phyloP scores from a whole-genome alignment of 30 jellyfish, hydroid and myxozoan species.

The Turritopsis rubra region DNA sequence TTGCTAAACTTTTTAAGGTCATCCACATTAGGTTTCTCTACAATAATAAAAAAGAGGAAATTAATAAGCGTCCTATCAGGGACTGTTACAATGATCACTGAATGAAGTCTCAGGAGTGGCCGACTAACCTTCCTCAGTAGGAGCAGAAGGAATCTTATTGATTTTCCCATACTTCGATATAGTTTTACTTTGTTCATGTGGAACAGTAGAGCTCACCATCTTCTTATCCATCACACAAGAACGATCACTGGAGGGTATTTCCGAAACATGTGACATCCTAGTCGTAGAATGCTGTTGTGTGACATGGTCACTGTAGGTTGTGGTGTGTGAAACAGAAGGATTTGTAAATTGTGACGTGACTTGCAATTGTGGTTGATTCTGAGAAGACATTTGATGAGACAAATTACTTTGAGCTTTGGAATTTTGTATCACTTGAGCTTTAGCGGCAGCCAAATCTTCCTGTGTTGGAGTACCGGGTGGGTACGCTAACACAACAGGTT shows the following conservation, averaged over 20 bases:
- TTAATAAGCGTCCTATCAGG: background rate
- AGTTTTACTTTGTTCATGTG: background rate
- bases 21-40: conserved; percentile 13
- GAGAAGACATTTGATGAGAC: background rate
- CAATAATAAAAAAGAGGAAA: background rate
- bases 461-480: background rate
- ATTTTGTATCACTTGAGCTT: conserved; percentile 12
- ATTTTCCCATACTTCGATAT: background rate
- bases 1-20: conserved; percentile 13
- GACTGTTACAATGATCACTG: background rate
- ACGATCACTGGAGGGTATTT: background rate
- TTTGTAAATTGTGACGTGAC: background rate
- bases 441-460: conserved; percentile 30
- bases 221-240: background rate
- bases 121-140: background rate
- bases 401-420: conserved; percentile 9
- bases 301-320: background rate
- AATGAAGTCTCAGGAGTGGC: background rate
- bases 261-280: background rate
- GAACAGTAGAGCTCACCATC: background rate
- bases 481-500: background rate
- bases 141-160: background rate
- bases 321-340: background rate
- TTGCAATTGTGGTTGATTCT: background rate
- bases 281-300: conserved; percentile 1